Percentiles rank a stretch among this genome's conserved stretches.
phyloP scores from a whole-genome alignment of 2,888 invertebrate genomes.

The Drosophila picticornis region DNA sequence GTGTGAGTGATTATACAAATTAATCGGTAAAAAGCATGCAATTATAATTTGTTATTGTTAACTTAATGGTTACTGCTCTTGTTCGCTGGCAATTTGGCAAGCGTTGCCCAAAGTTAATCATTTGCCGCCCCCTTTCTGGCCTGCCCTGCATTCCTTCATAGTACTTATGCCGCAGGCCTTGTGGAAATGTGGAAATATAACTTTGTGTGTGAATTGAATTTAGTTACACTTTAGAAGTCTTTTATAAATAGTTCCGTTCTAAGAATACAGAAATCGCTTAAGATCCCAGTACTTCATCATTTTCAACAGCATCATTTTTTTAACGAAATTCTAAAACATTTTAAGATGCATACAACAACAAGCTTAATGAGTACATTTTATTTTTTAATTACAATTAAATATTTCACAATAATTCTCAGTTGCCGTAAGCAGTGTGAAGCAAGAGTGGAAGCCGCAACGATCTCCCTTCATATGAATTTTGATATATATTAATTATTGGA shows the following conservation, averaged over 20 bases:
- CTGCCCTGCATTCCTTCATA: neutral
- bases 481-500: neutral
- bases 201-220: neutral
- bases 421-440: neutral
- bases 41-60: conserved; percentile 75
- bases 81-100: conserved; percentile 31
- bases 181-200: neutral
- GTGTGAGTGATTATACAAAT: conserved; percentile 45
- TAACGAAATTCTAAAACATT: neutral
- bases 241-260: neutral
- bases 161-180: neutral
- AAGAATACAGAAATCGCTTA: neutral
- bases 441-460: neutral
- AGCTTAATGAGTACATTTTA: neutral
- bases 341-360: neutral
- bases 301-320: too few species aligned
- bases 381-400: neutral
- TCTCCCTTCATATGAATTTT: neutral
- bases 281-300: neutral
- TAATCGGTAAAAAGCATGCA: conserved; percentile 70
- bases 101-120: conserved; percentile 28
- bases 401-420: neutral
- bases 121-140: neutral
- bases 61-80: conserved; percentile 53
- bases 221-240: neutral